Conservation (phyloP, 2,888 invertebrate genomes). For the Pantelozetes paolii region DNA sequence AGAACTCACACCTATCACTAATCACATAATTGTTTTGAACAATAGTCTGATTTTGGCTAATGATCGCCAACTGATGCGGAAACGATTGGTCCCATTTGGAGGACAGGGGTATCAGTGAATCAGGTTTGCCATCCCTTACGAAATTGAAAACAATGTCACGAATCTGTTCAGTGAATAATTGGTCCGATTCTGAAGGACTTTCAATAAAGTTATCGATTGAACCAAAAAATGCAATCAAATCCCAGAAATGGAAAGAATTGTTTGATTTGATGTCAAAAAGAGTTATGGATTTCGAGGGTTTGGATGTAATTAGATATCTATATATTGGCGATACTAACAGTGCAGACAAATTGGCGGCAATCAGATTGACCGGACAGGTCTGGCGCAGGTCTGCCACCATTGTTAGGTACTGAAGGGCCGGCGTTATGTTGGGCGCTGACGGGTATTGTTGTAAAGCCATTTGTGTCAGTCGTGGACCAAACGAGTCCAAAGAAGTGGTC, state of each 20-base stretch:
- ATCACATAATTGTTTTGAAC: constrained; percentile 46
- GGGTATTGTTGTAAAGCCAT: constrained; percentile 45
- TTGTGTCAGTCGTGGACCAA: constrained; percentile 47
- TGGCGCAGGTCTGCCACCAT: constrained; percentile 51
- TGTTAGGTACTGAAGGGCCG: constrained; percentile 49
- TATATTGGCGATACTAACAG: constrained; percentile 48
- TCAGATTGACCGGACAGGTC: constrained; percentile 49
- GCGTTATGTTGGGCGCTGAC: constrained; percentile 43
- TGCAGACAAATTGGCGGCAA: constrained; percentile 46
- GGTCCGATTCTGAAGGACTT: constrained; percentile 47
- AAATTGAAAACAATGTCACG: constrained; percentile 49
- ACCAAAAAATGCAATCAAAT: constrained; percentile 49
- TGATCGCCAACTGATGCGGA: constrained; percentile 47
- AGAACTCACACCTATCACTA: constrained; percentile 49
- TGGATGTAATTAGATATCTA: constrained; percentile 49
- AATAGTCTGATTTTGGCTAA: constrained; percentile 45
- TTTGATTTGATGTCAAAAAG: constrained; percentile 25
- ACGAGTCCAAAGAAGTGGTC: constrained; percentile 48
- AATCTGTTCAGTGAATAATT: constrained; percentile 48
- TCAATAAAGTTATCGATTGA: constrained; percentile 46
- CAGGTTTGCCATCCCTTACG: constrained; percentile 46
- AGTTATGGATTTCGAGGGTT: constrained; percentile 48
- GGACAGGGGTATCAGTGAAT: background rate
- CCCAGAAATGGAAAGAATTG: constrained; percentile 49
- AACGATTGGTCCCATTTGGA: constrained; percentile 36